phyloP scores from a whole-genome alignment of 2,888 invertebrate genomes.

The Zhuqinia jingwanae region DNA sequence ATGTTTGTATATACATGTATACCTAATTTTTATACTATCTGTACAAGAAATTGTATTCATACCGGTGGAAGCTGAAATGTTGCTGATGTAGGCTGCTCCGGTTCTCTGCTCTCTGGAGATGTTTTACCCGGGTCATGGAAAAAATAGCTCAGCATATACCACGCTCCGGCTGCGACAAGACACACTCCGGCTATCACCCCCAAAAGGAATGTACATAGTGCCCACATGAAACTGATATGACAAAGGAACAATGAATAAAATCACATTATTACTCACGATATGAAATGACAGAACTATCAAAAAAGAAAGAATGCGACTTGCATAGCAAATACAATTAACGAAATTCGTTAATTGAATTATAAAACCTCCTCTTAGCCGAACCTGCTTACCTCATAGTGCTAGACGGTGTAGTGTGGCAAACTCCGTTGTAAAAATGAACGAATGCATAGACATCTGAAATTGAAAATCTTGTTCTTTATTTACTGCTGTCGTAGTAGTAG shows the following conservation, averaged over 20 bases:
- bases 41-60: constrained; percentile 9
- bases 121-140: constrained; percentile 76
- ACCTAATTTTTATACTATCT: background rate
- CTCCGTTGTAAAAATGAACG: background rate
- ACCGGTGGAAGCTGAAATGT: constrained; percentile 79
- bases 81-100: constrained; percentile 68
- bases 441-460: too few relatives aligned
- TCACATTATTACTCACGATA: too few relatives aligned
- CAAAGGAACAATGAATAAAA: background rate
- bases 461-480: background rate
- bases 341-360: constrained; percentile 9
- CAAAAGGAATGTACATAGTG: constrained; percentile 73
- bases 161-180: constrained; percentile 74
- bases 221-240: constrained; percentile 68
- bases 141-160: constrained; percentile 78
- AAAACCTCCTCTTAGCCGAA: background rate
- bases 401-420: background rate
- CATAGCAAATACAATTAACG: constrained; percentile 10
- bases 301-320: too few relatives aligned
- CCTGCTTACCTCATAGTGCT: constrained; percentile 11
- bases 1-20: background rate
- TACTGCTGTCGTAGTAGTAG: background rate
- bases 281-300: too few relatives aligned
- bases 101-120: constrained; percentile 33
- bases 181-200: constrained; percentile 77